phyloP scores from a whole-genome alignment of 2,888 invertebrate species.

The Cataglyphis rosenhaueri region DNA sequence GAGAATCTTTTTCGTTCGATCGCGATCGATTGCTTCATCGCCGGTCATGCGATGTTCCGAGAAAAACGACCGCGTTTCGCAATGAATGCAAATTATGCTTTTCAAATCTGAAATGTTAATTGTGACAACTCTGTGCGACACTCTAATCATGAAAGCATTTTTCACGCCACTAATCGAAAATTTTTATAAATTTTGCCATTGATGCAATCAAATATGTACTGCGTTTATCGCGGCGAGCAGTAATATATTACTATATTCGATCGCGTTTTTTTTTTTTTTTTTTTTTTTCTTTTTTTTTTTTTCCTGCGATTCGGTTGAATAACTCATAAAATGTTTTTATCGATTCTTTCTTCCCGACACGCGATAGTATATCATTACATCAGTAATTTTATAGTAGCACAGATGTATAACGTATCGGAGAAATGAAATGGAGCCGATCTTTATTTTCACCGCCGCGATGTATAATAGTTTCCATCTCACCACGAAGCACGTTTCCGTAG shows the following conservation, averaged over 20 bases:
- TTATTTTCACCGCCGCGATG: conserved; percentile 34
- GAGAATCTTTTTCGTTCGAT: conserved; percentile 24
- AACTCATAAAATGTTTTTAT: conserved; percentile 58
- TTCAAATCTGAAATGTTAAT: conserved; percentile 52
- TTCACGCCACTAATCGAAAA: not conserved
- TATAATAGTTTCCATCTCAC: conserved; percentile 61
- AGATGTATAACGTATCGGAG: conserved; percentile 67
- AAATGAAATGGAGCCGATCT: conserved; percentile 70
- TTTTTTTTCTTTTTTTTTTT: conserved; percentile 10
- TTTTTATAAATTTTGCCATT: conserved; percentile 18
- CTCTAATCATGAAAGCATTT: not conserved
- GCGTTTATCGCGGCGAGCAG: not conserved
- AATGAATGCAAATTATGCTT: conserved; percentile 50
- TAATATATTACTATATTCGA: conserved; percentile 43
- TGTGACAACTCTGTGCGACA: conserved; percentile 12
- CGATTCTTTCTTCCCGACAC: conserved; percentile 64
- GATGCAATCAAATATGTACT: conserved; percentile 25
- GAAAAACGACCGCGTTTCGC: conserved; percentile 40
- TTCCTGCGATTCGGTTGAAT: conserved; percentile 36
- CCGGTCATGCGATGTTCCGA: conserved; percentile 37
- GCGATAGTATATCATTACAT: conserved; percentile 69
- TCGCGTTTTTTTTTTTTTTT: conserved; percentile 40
- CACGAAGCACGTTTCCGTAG: conserved; percentile 29
- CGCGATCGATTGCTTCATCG: conserved; percentile 43
- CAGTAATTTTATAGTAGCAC: conserved; percentile 51